A percentile compares a stretch with the other conserved stretches of the same genome.
phyloP scores from a whole-genome alignment of 2,797 vertebrate genomes.

The Halcyon leucocephala region DNA sequence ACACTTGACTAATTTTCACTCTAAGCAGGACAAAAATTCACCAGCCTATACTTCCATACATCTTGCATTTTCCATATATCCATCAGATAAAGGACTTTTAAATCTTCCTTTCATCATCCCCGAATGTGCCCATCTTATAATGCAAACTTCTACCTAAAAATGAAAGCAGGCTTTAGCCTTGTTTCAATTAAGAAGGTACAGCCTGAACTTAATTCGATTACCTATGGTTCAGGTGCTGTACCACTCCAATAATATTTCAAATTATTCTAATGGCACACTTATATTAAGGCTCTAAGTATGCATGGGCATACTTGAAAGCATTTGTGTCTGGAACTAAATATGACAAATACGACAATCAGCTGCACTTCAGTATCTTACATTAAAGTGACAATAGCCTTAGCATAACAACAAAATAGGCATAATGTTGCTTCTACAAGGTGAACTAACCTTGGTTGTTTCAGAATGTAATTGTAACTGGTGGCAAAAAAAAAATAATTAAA shows the following conservation, averaged over 20 bases:
- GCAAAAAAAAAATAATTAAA: not conserved
- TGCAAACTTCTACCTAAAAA: not conserved
- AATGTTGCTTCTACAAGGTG: not conserved
- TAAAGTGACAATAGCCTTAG: not conserved
- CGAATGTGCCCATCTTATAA: not conserved
- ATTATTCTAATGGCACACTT: not conserved
- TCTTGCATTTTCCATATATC: not conserved
- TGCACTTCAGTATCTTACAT: not conserved
- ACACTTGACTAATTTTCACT: not conserved
- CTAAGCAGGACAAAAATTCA: not conserved
- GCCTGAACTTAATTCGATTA: not conserved
- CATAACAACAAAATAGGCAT: not conserved
- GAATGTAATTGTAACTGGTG: not conserved
- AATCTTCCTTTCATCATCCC: not conserved
- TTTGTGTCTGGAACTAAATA: not conserved
- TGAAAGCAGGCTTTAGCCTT: not conserved
- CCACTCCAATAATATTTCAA: not conserved
- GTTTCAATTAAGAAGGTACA: not conserved
- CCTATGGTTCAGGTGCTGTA: not conserved
- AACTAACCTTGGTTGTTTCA: fast-evolving
- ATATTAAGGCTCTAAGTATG: not conserved
- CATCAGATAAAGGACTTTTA: not conserved
- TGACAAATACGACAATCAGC: not conserved
- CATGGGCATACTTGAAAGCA: not conserved
- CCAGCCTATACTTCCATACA: not conserved